phyloP scores from a whole-genome alignment of 30 jellyfish, hydroid and myxozoan genomes.

The Sanderia malayensis region DNA sequence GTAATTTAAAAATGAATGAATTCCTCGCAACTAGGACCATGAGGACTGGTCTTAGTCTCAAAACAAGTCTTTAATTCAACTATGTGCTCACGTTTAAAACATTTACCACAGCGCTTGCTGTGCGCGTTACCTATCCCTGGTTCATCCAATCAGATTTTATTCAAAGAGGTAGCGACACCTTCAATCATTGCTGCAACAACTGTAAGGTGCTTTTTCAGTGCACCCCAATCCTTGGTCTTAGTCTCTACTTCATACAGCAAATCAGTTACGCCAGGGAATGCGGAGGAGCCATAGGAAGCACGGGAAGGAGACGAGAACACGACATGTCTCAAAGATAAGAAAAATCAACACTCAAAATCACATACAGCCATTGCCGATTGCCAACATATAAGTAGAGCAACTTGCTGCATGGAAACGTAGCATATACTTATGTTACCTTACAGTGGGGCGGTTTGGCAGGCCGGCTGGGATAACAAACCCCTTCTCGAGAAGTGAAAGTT shows the following conservation, averaged over 20 bases:
- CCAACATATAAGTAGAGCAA: not conserved
- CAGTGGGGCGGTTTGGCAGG: not conserved
- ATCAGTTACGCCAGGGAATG: constrained; percentile 80
- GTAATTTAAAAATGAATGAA: too few relatives aligned
- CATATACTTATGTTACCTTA: not conserved
- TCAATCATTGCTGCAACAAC: constrained; percentile 40
- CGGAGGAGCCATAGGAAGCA: constrained; percentile 50
- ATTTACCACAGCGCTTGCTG: too few relatives aligned
- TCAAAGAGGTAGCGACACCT: constrained; percentile 39
- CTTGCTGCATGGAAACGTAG: not conserved
- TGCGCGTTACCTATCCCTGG: too few relatives aligned
- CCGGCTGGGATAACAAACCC: not conserved
- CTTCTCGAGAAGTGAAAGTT: not conserved
- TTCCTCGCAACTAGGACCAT: too few relatives aligned
- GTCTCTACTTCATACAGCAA: constrained; percentile 30
- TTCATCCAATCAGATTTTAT: not conserved
- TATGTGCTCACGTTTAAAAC: too few relatives aligned
- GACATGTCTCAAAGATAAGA: not conserved
- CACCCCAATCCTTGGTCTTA: constrained; percentile 40
- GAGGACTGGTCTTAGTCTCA: too few relatives aligned
- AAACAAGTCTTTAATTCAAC: too few relatives aligned
- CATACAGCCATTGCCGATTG: not conserved
- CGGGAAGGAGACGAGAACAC: constrained; percentile 1
- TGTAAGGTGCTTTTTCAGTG: constrained; percentile 52
- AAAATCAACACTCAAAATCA: too few relatives aligned